Evolutionary conservation across 1,140 invertebrate genomes (phyloP).

Genomic region (Xylocopa sonorina): DNA sequence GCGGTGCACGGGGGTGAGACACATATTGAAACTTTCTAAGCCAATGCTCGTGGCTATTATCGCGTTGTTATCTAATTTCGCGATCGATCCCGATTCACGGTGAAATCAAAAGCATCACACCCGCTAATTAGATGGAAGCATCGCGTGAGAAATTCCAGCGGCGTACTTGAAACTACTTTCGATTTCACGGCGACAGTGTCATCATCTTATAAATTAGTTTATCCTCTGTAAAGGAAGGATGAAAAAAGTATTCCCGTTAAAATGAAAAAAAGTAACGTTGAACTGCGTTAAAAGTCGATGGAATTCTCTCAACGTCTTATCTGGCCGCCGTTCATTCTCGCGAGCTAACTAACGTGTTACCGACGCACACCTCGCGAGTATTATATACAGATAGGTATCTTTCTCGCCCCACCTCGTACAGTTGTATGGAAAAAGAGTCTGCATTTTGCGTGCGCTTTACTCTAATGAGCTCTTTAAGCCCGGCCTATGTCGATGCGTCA

Average conservation of each 20-base stretch:
- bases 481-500: slow-evolving; percentile 23
- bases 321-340: too few species aligned
- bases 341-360: background rate
- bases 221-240: too few species aligned
- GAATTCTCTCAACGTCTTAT: background rate
- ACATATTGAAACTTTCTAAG: slow-evolving; percentile 52
- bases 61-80: slow-evolving; percentile 56
- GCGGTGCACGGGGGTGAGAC: slow-evolving; percentile 3
- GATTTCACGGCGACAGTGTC: too few species aligned
- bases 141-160: background rate
- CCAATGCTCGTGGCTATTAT: slow-evolving; percentile 31
- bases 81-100: background rate
- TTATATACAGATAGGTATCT: background rate
- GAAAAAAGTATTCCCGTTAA: too few species aligned
- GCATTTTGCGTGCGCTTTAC: background rate
- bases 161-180: background rate
- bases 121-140: background rate
- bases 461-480: slow-evolving; percentile 44
- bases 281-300: background rate
- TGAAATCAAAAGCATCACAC: slow-evolving; percentile 8
- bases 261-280: too few species aligned
- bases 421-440: background rate
- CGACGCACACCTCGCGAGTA: background rate
- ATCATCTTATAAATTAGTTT: too few species aligned
- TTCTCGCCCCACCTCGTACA: background rate